A percentile compares a stretch with the other conserved stretches of the same genome.
These are phyloP conservation scores for Peromyscus polionotus DNA, from an alignment of 2,113 vertebrate genomes.

Conservation along the genomic window DNA sequence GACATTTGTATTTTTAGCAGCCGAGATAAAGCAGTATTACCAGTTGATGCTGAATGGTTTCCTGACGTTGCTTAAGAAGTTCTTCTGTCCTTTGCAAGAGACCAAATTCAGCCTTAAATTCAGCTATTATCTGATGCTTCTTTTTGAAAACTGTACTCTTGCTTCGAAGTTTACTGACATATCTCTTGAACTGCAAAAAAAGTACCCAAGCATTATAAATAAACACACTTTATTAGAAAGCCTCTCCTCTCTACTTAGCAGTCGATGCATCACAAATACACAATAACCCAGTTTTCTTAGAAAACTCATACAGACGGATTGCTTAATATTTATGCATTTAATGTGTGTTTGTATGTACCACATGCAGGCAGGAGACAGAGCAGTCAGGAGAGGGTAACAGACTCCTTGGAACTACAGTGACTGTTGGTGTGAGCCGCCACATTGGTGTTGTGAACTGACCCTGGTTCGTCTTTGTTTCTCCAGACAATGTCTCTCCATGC, in stretches of 20 bases:
- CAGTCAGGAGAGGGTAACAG: background rate
- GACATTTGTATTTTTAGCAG: background rate
- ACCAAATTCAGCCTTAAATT: slow-evolving; percentile 93
- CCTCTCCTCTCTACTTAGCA: slow-evolving; percentile 8
- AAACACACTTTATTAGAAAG: slow-evolving; percentile 20
- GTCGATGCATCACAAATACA: background rate
- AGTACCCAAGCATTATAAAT: background rate
- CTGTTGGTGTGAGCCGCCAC: background rate
- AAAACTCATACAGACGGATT: slow-evolving; percentile 35
- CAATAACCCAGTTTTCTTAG: slow-evolving; percentile 30
- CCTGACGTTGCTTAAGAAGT: slow-evolving; percentile 92
- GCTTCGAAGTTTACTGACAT: slow-evolving; percentile 94
- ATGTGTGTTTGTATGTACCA: background rate
- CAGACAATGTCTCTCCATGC: background rate
- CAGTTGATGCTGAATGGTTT: slow-evolving; percentile 93
- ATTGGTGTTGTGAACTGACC: background rate
- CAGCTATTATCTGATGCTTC: slow-evolving; percentile 93
- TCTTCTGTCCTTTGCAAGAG: slow-evolving; percentile 97
- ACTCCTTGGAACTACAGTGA: background rate
- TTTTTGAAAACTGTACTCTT: slow-evolving; percentile 95
- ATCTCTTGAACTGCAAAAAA: slow-evolving; percentile 92
- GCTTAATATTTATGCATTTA: background rate
- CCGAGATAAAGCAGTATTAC: slow-evolving; percentile 85
- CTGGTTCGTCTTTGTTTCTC: background rate
- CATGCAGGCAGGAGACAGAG: background rate